Percentiles rank a stretch among this genome's conserved stretches.
These are phyloP conservation scores for Meandrusa payeni DNA, from an alignment of 2,888 invertebrate genomes.

Conservation along the genomic window DNA sequence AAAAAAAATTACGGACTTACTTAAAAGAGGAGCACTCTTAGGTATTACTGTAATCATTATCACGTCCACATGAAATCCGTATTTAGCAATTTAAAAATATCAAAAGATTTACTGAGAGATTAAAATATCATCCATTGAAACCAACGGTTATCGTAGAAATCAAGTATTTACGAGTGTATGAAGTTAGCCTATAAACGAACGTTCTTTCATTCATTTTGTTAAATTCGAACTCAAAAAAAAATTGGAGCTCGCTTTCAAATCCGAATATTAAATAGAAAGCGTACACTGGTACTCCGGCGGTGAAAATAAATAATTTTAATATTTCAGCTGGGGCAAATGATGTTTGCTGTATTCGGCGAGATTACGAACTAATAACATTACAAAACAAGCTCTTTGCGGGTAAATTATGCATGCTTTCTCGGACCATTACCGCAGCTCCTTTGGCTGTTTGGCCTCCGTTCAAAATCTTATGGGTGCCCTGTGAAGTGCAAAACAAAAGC, in stretches of 20 bases:
- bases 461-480: constrained; percentile 59
- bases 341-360: constrained; percentile 73
- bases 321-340: constrained; percentile 69
- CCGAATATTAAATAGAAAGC: constrained; percentile 39
- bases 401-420: constrained; percentile 79
- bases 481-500: constrained; percentile 41
- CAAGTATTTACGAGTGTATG: background rate
- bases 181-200: background rate
- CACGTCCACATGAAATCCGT: no score
- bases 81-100: no score
- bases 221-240: constrained; percentile 8
- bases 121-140: no score
- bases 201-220: background rate
- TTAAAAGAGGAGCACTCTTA: no score
- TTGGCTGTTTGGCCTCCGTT: constrained; percentile 52
- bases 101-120: no score
- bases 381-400: constrained; percentile 75
- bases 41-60: no score
- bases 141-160: background rate
- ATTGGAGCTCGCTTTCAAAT: constrained; percentile 30
- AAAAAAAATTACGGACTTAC: no score
- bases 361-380: constrained; percentile 80
- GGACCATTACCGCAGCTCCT: constrained; percentile 72
- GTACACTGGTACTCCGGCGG: constrained; percentile 46
- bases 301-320: constrained; percentile 76